A percentile compares a stretch with the other conserved stretches of the same genome.
These are phyloP conservation scores for Microctenopoma steveboyesi DNA, from an alignment of 2,797 vertebrate species.

Conservation along the genomic window DNA sequence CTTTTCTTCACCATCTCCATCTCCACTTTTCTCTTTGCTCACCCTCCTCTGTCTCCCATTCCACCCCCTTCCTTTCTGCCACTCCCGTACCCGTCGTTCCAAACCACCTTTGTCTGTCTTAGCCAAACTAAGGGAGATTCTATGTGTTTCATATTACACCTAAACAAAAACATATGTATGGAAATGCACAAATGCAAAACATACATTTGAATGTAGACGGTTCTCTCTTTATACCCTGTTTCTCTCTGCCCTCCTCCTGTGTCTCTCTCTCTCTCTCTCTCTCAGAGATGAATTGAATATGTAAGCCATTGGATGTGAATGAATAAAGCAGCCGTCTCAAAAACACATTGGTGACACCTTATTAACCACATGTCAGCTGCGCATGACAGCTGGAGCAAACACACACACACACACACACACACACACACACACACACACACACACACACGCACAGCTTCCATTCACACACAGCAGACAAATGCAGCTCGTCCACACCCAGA, in stretches of 20 bases:
- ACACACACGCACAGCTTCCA: constrained; percentile 19
- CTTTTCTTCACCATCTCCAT: constrained; percentile 53
- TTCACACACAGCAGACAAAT: constrained; percentile 22
- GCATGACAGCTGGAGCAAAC: constrained; percentile 73
- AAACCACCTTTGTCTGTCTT: constrained; percentile 48
- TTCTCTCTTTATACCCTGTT: constrained; percentile 3
- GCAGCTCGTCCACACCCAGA: constrained; percentile 35
- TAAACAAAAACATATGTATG: not conserved
- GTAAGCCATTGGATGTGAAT: constrained; percentile 79
- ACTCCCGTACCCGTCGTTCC: constrained; percentile 50
- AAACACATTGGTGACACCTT: constrained; percentile 83
- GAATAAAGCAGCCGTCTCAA: constrained; percentile 80
- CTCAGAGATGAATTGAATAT: constrained; percentile 78
- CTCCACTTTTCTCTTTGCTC: constrained; percentile 36
- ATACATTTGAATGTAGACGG: not conserved
- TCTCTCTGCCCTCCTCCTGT: constrained; percentile 22
- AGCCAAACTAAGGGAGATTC: not conserved
- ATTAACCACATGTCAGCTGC: constrained; percentile 83
- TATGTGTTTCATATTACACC: not conserved
- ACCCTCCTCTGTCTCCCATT: not conserved
- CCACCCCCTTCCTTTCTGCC: constrained; percentile 41
- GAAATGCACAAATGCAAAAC: not conserved
- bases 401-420: constrained; percentile 17
- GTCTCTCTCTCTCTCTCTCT: constrained; percentile 34
- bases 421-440: constrained; percentile 12